Evolutionary conservation across 1,140 invertebrate genomes (phyloP).

Genomic region (Bemisia tabaci): DNA sequence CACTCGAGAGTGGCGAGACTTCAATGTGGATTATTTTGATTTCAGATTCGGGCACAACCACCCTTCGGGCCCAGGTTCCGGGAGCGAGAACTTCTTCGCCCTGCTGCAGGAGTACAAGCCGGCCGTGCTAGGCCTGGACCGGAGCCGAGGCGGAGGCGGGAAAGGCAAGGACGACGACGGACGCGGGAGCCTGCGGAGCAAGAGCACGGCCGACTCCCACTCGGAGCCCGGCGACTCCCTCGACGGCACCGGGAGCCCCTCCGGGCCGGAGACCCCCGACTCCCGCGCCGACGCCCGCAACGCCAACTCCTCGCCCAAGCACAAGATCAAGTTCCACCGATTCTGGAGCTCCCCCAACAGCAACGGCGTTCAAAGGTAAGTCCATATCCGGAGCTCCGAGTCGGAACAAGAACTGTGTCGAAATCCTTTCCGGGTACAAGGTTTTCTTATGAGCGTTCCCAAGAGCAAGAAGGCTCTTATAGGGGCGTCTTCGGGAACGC

Average conservation of each 20-base stretch:
- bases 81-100: slow-evolving; percentile 56
- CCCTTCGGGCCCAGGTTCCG: slow-evolving; percentile 25
- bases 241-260: background rate
- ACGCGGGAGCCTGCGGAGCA: slow-evolving; percentile 15
- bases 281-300: slow-evolving; percentile 28
- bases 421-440: no score
- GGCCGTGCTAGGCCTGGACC: slow-evolving; percentile 30
- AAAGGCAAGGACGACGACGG: slow-evolving; percentile 43
- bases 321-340: slow-evolving; percentile 32
- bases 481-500: no score
- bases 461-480: no score
- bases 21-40: no score
- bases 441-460: no score
- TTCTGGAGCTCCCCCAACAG: slow-evolving; percentile 20
- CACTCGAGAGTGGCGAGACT: no score
- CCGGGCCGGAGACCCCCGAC: slow-evolving; percentile 38
- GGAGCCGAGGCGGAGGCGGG: background rate
- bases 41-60: no score
- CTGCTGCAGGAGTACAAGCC: slow-evolving; percentile 64
- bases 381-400: no score
- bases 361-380: no score
- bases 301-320: slow-evolving; percentile 51
- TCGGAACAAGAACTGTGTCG: no score
- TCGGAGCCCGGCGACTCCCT: slow-evolving; percentile 31
- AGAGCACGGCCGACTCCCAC: slow-evolving; percentile 21